Base-by-base conservation (phyloP, 1,140 invertebrate genomes). In the Drosophila fuyamai region DNA sequence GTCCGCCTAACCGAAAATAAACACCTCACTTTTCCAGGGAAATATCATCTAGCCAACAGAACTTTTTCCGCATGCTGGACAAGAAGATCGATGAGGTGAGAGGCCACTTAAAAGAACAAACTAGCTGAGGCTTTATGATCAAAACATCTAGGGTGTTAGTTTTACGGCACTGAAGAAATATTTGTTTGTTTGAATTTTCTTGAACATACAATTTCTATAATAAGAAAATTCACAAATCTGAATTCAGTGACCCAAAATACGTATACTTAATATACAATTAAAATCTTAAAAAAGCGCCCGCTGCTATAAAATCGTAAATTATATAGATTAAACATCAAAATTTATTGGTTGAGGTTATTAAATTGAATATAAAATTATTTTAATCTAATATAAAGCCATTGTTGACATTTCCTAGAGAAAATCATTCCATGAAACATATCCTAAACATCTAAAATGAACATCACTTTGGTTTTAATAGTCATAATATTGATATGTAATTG, bases 21-120 rank as follows among this genome's bases (percentile, higher is more conserved):
- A 38, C 50, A 44, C 18, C 46, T 48, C 67, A 79, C 70, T 63
- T 79, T 96, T 95, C 14, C 94, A 97, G 96, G 92, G 96, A 97
- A 93, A 95, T 97, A 91, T 97, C 97, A 50, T 95, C 95, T 62
- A 97, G 97, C 92, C 97, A 97, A 93, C 94, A 96, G 84, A 96
- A 97, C 89, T 98, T 98, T 93, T 98, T 98, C 94, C 96, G 95
- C 92, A 97, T 97, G 96, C 94, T 98, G 75, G 97, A 97, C 90
- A 96, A 97, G 90, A 98, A 97, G 94, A 97, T 97, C 91, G 96
- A 97, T 93, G 96, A 95, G 93, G 96, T 97, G 94, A 94, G 94
- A 43, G n/a, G 1, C 8, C 4, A 10, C 4, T 32, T 32, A 16
- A 5, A 12, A 16, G 18, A 8, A 16, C 5, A 13, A 29, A 48